Conservation (phyloP, 1,140 invertebrate genomes). For the Lordiphosa stackelbergi region DNA sequence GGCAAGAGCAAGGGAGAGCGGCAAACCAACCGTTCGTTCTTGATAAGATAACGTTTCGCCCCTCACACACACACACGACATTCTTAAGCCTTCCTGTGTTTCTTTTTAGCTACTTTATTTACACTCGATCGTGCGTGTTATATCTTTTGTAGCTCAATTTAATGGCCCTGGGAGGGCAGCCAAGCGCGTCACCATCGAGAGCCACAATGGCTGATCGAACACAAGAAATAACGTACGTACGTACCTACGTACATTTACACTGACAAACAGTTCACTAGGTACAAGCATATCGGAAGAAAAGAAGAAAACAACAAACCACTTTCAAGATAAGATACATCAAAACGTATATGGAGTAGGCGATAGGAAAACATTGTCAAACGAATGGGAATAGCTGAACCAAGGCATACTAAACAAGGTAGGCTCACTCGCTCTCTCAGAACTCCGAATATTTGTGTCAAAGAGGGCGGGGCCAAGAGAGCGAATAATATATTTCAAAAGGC, state of each 20-base stretch:
- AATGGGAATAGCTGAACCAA: too few species aligned
- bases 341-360: too few species aligned
- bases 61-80: background rate
- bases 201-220: conserved; percentile 9
- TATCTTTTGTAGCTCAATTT: conserved; percentile 14
- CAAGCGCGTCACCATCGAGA: conserved; percentile 1
- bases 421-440: too few species aligned
- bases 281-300: background rate
- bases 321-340: too few species aligned
- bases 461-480: too few species aligned
- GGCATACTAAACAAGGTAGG: too few species aligned
- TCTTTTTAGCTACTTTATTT: conserved; percentile 24
- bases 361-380: too few species aligned
- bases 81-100: conserved; percentile 36
- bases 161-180: conserved; percentile 2
- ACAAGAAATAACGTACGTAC: conserved; percentile 5
- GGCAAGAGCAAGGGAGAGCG: background rate
- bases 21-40: background rate
- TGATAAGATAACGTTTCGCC: conserved; percentile 8
- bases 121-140: conserved; percentile 36
- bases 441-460: too few species aligned
- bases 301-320: too few species aligned
- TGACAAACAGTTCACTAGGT: background rate
- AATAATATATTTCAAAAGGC: too few species aligned
- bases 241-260: background rate